Evolutionary conservation across 2,113 vertebrate genomes (phyloP), one percentile per base, ranked within the genome.

Genomic region (Xiphorhynchus elegans): DNA sequence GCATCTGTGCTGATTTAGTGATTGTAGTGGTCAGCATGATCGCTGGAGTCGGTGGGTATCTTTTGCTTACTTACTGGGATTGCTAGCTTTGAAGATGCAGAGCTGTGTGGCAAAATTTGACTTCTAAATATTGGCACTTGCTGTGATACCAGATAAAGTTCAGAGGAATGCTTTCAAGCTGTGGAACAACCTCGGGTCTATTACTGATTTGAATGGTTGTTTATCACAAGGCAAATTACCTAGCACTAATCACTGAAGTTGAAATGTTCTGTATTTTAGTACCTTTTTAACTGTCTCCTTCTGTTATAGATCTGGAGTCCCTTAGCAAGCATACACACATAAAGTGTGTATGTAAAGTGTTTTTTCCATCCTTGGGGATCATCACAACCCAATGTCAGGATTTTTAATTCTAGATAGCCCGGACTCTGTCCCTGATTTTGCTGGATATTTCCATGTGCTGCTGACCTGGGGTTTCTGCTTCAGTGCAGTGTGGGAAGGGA

Each of bases 211-310:
- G 92, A 87, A 90, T 90, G 42, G 78, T 95, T 96, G 87, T 96
- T 96, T 96, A 92, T 97, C 94, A 87, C 77, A 60, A 90, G 79
- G 82, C 95, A 79, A 79, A 69, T 97, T 97, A 95, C 93, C 93
- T 96, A 90, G 92, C 92, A 89, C 95, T 96, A 92, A 97, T 92
- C 92, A 91, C 86, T 89, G 68, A 93, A 93, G 91, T 90, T 95
- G 92, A 66, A 96, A 79, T 77, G 83, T 93, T 95, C 85, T 96
- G 81, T 87, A 94, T 95, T 97, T 96, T 96, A 96, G 70, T 78
- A 73, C 81, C 52, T 97, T 86, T 89, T 97, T 97, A 97, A 98
- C 96, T 97, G 87, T 75, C 91, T 97, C 68, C 91, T 81, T 96
- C 85, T 93, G 95, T 97, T 97, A 55, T 29, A 24, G 95, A 74